Percentiles rank a stretch among this genome's conserved stretches.
Evolutionary conservation across 1,140 invertebrate species (phyloP).

Genomic region (Homalodisca vitripennis): DNA sequence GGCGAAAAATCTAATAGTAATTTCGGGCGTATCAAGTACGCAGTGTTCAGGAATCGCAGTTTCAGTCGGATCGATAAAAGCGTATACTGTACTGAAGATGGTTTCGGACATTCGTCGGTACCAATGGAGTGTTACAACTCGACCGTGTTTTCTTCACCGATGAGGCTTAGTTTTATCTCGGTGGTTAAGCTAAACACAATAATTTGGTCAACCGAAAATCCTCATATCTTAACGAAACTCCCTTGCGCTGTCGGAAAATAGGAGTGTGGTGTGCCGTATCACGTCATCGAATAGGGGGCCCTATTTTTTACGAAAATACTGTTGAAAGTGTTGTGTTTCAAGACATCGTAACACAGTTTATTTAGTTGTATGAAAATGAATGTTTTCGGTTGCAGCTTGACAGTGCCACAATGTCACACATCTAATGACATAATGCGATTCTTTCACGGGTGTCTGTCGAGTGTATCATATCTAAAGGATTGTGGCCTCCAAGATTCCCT

Average conservation of each 20-base stretch:
- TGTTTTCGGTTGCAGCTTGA: background rate
- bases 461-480: constrained; percentile 9
- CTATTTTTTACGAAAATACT: background rate
- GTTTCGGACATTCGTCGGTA: no score
- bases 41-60: no score
- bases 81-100: no score
- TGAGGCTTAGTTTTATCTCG: no score
- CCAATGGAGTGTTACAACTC: no score
- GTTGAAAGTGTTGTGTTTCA: background rate
- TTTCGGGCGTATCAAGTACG: no score
- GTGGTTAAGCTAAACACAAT: no score
- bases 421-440: background rate
- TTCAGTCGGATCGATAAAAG: no score
- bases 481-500: constrained; percentile 39
- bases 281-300: background rate
- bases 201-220: no score
- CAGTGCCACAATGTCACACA: background rate
- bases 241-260: background rate
- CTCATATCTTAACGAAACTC: no score
- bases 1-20: no score
- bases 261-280: constrained; percentile 10
- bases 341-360: constrained; percentile 3
- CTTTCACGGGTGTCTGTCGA: background rate
- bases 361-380: background rate
- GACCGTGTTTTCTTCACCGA: no score